Conservation (phyloP, 2,888 invertebrate species). For the Drosophila testacea region DNA sequence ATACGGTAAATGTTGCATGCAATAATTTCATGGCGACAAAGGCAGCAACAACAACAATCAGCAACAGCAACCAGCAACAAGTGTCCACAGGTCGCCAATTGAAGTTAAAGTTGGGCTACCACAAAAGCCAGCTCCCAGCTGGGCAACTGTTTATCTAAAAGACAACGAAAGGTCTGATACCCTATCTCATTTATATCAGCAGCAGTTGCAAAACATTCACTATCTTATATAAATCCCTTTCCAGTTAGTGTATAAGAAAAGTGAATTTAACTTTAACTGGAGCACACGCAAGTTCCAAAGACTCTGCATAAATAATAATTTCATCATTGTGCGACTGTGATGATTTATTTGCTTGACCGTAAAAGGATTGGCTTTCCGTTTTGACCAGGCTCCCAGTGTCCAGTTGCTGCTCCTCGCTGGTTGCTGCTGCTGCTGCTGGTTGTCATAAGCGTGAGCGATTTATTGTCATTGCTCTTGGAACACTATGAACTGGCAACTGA, state of each 20-base stretch:
- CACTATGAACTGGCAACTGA: slow-evolving; percentile 54
- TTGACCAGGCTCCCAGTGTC: slow-evolving; percentile 47
- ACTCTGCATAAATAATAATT: slow-evolving; percentile 82
- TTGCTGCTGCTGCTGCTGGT: slow-evolving; percentile 34
- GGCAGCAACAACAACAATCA: slow-evolving; percentile 42
- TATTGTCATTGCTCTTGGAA: slow-evolving; percentile 76
- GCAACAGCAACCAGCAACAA: slow-evolving; percentile 40
- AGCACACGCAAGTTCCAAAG: slow-evolving; percentile 66
- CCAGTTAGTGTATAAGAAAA: slow-evolving; percentile 51
- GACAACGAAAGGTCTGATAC: slow-evolving; percentile 30
- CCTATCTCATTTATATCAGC: slow-evolving; percentile 3
- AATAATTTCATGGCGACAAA: slow-evolving; percentile 79
- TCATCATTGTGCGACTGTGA: slow-evolving; percentile 82
- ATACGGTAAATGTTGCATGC: slow-evolving; percentile 82
- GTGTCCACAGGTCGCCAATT: slow-evolving; percentile 55
- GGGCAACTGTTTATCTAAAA: slow-evolving; percentile 6
- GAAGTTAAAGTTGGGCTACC: slow-evolving; percentile 47
- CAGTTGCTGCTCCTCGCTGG: slow-evolving; percentile 8
- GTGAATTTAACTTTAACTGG: slow-evolving; percentile 77
- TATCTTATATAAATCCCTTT: background rate
- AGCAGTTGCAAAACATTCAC: background rate
- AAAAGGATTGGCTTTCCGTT: slow-evolving; percentile 71
- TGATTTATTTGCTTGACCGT: slow-evolving; percentile 83
- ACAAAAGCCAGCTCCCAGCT: slow-evolving; percentile 23
- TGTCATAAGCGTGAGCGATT: slow-evolving; percentile 83